Conservation (phyloP, 2,113 vertebrate genomes). For the Cynoglossus semilaevis region DNA sequence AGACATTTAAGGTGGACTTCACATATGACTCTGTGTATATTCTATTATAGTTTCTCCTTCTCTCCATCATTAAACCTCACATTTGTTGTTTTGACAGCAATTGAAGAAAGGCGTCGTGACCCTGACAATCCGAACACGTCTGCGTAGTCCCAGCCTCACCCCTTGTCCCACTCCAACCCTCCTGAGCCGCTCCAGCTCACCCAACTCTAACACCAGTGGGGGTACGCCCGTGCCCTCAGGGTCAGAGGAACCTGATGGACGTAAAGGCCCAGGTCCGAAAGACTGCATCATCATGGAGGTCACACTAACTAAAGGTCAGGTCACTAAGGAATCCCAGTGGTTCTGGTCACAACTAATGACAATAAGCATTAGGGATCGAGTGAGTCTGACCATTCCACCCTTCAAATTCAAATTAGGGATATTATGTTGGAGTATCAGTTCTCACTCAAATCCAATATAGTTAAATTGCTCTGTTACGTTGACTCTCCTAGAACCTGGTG, state of each 20-base stretch:
- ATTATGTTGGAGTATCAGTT: too few relatives aligned
- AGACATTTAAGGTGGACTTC: slow-evolving; percentile 90
- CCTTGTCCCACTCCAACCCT: slow-evolving; percentile 87
- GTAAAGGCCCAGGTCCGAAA: slow-evolving; percentile 80
- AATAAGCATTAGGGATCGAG: too few relatives aligned
- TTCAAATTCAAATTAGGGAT: too few relatives aligned
- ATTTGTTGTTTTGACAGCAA: slow-evolving; percentile 75
- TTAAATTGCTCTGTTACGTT: neutral
- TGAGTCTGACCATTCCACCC: too few relatives aligned
- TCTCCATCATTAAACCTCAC: neutral
- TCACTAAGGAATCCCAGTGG: neutral
- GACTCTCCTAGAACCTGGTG: slow-evolving; percentile 80
- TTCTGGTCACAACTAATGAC: too few relatives aligned
- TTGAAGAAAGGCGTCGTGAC: slow-evolving; percentile 93
- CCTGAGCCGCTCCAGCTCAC: slow-evolving; percentile 88
- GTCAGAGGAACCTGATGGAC: slow-evolving; percentile 77
- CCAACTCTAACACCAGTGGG: slow-evolving; percentile 80
- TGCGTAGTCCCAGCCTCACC: slow-evolving; percentile 92
- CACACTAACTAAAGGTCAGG: slow-evolving; percentile 88
- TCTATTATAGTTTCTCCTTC: neutral
- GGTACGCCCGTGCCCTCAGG: slow-evolving; percentile 41
- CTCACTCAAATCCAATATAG: too few relatives aligned
- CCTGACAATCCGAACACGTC: slow-evolving; percentile 87
- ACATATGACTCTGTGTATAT: neutral
- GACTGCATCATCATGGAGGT: slow-evolving; percentile 96